phyloP scores from a whole-genome alignment of 2,888 invertebrate species.

The Cataglyphis cursor region DNA sequence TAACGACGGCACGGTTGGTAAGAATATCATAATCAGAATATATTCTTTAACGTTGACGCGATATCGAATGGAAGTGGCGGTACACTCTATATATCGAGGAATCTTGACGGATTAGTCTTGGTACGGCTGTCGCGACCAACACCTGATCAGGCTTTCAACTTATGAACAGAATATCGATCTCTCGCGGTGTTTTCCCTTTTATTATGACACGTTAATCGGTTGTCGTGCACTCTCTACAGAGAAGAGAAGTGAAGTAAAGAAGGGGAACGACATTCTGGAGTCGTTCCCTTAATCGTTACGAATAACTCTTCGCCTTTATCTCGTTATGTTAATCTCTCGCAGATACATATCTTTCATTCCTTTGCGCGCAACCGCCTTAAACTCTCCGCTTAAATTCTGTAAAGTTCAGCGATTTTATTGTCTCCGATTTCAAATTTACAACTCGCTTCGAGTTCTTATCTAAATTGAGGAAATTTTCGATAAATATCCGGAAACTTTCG shows the following conservation, averaged over 20 bases:
- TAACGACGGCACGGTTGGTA: not conserved
- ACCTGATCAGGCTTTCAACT: conserved; percentile 25
- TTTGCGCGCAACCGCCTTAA: not conserved
- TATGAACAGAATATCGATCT: conserved; percentile 50
- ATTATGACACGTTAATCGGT: conserved; percentile 41
- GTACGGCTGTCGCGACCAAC: conserved; percentile 23
- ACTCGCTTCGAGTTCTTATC: conserved; percentile 21
- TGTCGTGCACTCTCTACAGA: conserved; percentile 29
- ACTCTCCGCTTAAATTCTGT: conserved; percentile 21
- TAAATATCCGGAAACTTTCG: conserved; percentile 15
- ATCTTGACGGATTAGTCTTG: not conserved
- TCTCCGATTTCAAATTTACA: conserved; percentile 37
- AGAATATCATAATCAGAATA: not conserved
- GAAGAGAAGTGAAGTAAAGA: not conserved
- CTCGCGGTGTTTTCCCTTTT: conserved; percentile 38
- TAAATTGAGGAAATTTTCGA: conserved; percentile 41
- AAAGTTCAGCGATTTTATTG: conserved; percentile 42
- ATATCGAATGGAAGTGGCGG: not conserved
- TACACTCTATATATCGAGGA: conserved; percentile 33
- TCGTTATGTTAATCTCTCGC: conserved; percentile 48
- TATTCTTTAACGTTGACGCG: not conserved
- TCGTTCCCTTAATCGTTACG: conserved; percentile 44
- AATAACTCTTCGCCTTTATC: conserved; percentile 43
- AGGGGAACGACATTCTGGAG: conserved; percentile 40
- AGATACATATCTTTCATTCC: conserved; percentile 38